Evolutionary conservation across 2,888 invertebrate genomes (phyloP).

Genomic region (Apodemia mormo): DNA sequence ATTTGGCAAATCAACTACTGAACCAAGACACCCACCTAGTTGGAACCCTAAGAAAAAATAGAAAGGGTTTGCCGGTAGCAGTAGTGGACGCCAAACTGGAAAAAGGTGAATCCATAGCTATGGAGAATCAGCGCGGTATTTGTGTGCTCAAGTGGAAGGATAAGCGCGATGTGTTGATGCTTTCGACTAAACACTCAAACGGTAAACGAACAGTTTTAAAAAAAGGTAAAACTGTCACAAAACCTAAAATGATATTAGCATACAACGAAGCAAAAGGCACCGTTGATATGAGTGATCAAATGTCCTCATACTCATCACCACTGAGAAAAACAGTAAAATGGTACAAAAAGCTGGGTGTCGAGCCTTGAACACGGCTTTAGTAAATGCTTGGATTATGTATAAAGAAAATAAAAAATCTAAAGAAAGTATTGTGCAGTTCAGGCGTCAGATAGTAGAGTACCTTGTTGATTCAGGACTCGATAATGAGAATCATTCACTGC

Average conservation of each 20-base stretch:
- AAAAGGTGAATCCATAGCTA: constrained; percentile 39
- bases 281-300: constrained; percentile 49
- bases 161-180: constrained; percentile 39
- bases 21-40: neutral
- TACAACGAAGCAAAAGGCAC: constrained; percentile 48
- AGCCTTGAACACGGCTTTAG: constrained; percentile 44
- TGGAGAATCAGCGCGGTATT: constrained; percentile 45
- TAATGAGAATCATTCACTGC: constrained; percentile 32
- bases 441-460: constrained; percentile 33
- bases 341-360: constrained; percentile 49
- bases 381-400: constrained; percentile 36
- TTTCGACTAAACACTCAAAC: constrained; percentile 48
- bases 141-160: constrained; percentile 42
- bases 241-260: constrained; percentile 40
- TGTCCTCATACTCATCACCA: constrained; percentile 45
- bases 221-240: constrained; percentile 38
- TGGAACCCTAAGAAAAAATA: neutral
- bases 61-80: neutral
- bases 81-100: constrained; percentile 32
- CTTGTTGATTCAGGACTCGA: constrained; percentile 30
- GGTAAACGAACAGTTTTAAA: constrained; percentile 36
- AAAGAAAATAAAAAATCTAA: constrained; percentile 31
- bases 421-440: constrained; percentile 31
- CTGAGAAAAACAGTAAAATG: constrained; percentile 50
- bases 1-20: neutral